Percentiles rank a stretch among this genome's conserved stretches.
phyloP scores from a whole-genome alignment of 2,797 vertebrate genomes.

The Sciurus carolinensis region DNA sequence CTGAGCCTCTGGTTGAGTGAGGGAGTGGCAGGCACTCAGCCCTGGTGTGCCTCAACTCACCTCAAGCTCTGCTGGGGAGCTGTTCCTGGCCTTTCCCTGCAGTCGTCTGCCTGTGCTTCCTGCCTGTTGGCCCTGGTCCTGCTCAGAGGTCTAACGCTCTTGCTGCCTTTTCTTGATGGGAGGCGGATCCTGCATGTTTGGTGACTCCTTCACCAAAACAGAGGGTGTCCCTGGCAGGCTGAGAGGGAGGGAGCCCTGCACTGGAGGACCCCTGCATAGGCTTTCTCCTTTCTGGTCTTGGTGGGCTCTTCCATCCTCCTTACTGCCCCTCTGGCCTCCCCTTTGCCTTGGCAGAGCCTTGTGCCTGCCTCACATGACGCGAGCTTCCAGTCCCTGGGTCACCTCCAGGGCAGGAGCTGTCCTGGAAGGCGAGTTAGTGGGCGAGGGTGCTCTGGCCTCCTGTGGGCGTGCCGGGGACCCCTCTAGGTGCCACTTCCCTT shows the following conservation, averaged over 20 bases:
- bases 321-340: neutral
- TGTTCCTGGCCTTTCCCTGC: neutral
- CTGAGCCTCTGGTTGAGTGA: neutral
- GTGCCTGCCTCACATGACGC: neutral
- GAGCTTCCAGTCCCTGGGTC: neutral
- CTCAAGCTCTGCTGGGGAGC: neutral
- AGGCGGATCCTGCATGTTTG: neutral
- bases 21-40: neutral
- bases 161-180: neutral
- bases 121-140: neutral
- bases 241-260: too few relatives aligned
- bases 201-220: rapidly evolving
- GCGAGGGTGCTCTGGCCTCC: neutral
- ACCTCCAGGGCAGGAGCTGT: neutral
- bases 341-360: neutral
- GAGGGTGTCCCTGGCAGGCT: neutral
- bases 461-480: too few relatives aligned
- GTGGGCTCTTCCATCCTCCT: neutral
- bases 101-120: neutral
- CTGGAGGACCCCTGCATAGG: neutral
- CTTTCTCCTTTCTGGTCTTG: neutral
- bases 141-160: neutral
- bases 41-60: neutral
- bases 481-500: neutral
- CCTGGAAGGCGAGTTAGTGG: too few relatives aligned